Conservation (phyloP, 2,797 vertebrate species). For the Myotis vivesi region DNA sequence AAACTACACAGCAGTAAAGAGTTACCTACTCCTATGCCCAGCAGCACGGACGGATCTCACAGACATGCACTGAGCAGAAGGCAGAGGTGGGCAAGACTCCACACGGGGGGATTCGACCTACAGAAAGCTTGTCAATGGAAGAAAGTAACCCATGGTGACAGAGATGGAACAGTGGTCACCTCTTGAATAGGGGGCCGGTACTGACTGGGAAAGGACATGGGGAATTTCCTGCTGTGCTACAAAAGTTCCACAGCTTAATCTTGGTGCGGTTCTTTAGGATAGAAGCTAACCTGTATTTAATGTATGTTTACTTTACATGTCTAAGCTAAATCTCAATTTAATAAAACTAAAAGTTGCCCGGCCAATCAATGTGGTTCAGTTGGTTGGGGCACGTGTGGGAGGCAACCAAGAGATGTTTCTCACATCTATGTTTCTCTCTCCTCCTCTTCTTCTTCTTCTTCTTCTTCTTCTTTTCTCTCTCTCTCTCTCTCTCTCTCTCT, state of each 20-base stretch:
- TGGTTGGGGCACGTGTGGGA: neutral
- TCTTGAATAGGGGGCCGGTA: neutral
- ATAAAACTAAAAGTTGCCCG: neutral
- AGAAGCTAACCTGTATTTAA: neutral
- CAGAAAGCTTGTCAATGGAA: fast-evolving
- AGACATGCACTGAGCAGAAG: fast-evolving
- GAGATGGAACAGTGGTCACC: fast-evolving
- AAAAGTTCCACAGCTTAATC: neutral
- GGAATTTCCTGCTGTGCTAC: neutral
- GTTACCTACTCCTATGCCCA: neutral
- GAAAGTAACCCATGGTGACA: neutral
- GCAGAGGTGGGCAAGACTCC: neutral
- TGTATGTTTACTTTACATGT: neutral
- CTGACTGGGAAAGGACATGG: neutral
- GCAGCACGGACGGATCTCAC: fast-evolving
- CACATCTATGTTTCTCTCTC: no score
- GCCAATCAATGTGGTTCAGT: neutral
- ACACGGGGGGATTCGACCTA: fast-evolving
- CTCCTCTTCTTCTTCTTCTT: no score
- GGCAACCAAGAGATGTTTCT: neutral
- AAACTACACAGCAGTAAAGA: neutral
- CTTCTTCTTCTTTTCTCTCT: no score
- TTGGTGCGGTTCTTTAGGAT: neutral
- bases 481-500: no score
- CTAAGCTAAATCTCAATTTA: neutral